phyloP scores from a whole-genome alignment of 2,888 invertebrate species.

The Cistogaster globosa region DNA sequence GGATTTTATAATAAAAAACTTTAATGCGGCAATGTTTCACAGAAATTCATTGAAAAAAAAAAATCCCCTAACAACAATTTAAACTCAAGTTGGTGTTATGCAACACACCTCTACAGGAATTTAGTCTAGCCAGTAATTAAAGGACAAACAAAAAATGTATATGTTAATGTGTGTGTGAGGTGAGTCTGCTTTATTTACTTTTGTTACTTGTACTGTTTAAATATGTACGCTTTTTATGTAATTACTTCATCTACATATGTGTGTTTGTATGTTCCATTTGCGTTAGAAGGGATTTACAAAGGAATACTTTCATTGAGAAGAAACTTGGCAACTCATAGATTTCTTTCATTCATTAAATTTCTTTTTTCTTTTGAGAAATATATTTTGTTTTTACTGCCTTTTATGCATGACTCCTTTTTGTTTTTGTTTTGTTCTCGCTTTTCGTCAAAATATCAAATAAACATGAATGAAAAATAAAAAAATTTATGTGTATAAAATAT shows the following conservation, averaged over 20 bases:
- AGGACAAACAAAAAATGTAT: neutral
- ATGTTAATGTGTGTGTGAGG: neutral
- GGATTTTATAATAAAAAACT: too few relatives aligned
- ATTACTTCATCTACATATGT: neutral
- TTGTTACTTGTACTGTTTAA: constrained; percentile 18
- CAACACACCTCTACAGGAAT: neutral
- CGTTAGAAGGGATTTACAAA: constrained; percentile 5
- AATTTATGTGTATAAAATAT: constrained; percentile 20
- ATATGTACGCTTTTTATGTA: too few relatives aligned
- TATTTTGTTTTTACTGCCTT: constrained; percentile 16
- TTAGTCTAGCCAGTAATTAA: constrained; percentile 33
- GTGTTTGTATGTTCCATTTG: neutral
- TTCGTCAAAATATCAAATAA: constrained; percentile 51
- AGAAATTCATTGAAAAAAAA: neutral
- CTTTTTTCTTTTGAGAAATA: constrained; percentile 40
- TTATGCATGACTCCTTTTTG: constrained; percentile 14
- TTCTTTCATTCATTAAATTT: constrained; percentile 42
- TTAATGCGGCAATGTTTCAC: neutral
- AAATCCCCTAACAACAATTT: neutral
- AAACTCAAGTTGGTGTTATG: neutral
- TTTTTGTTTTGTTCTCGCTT: constrained; percentile 42
- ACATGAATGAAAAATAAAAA: constrained; percentile 47
- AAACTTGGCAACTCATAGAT: constrained; percentile 52
- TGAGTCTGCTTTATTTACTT: neutral
- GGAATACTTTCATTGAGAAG: constrained; percentile 11